These are phyloP conservation scores for Synanthedon myopaeformis DNA, from an alignment of 2,888 invertebrate species.

Conservation along the genomic window DNA sequence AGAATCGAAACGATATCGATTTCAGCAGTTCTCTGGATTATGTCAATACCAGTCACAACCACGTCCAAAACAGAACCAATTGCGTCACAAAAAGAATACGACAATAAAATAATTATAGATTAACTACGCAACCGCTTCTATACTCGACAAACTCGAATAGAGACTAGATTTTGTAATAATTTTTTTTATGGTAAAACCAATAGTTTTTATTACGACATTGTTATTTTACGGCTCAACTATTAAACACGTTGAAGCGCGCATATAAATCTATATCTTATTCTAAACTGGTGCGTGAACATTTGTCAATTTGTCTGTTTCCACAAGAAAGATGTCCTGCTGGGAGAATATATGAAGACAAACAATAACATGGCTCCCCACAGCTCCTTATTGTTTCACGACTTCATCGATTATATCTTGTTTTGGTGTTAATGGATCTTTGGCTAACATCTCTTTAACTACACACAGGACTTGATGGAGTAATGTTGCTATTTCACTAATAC, in stretches of 20 bases:
- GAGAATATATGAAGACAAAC: conserved; percentile 44
- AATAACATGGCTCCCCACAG: conserved; percentile 48
- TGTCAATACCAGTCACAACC: not conserved
- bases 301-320: conserved; percentile 41
- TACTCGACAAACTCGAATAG: no score
- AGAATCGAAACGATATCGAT: conserved; percentile 33
- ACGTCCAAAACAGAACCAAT: not conserved
- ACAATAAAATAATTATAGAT: no score
- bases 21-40: conserved; percentile 5
- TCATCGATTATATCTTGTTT: conserved; percentile 48
- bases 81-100: no score
- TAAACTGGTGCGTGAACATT: conserved; percentile 18
- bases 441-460: conserved; percentile 26
- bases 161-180: not conserved
- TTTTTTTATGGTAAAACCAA: not conserved
- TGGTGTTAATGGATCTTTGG: conserved; percentile 48
- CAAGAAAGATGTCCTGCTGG: conserved; percentile 31
- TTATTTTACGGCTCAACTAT: not conserved
- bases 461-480: conserved; percentile 15
- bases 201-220: not conserved
- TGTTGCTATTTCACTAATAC: not conserved
- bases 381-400: conserved; percentile 48
- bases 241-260: not conserved
- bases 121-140: no score
- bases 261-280: not conserved